These are phyloP conservation scores for Tethya wilhelma DNA, from an alignment of 37 sponge, comb jelly and placozoan genomes.

Conservation along the genomic window DNA sequence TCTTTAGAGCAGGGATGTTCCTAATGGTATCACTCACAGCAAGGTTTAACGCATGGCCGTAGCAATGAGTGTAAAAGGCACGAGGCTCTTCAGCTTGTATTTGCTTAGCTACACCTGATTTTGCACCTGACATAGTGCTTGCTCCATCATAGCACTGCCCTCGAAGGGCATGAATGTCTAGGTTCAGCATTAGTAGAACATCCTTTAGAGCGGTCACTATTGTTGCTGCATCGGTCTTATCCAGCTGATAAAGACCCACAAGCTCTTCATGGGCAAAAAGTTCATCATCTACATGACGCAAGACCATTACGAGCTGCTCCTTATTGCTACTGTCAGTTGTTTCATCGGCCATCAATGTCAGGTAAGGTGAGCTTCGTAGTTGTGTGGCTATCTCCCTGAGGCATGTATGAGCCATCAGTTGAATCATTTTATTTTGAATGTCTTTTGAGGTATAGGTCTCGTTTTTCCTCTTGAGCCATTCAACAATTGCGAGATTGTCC, in stretches of 20 bases:
- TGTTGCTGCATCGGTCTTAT: constrained; percentile 23
- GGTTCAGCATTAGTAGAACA: constrained; percentile 46
- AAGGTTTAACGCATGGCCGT: constrained; percentile 65
- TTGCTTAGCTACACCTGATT: constrained; percentile 45
- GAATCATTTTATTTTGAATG: constrained; percentile 42
- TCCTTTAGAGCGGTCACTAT: constrained; percentile 44
- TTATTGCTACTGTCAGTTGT: constrained; percentile 40
- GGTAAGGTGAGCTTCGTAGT: constrained; percentile 12
- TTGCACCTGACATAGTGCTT: constrained; percentile 57
- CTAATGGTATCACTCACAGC: constrained; percentile 50
- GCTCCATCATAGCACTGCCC: constrained; percentile 73
- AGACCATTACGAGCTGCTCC: constrained; percentile 57
- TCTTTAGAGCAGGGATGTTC: constrained; percentile 31
- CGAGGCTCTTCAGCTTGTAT: constrained; percentile 42
- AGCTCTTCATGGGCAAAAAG: constrained; percentile 49
- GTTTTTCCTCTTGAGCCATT: constrained; percentile 33
- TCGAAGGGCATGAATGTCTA: constrained; percentile 38
- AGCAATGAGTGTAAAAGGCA: constrained; percentile 70
- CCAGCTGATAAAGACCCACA: constrained; percentile 37
- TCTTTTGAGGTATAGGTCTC: constrained; percentile 37
- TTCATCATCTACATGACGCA: constrained; percentile 56
- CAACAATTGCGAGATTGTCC: constrained; percentile 27
- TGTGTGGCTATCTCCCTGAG: constrained; percentile 14
- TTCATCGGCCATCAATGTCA: constrained; percentile 32
- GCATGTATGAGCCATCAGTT: constrained; percentile 29